Percentiles rank a stretch among this genome's conserved stretches.
Conservation (phyloP, 2,888 invertebrate genomes). For the Seira musarum region DNA sequence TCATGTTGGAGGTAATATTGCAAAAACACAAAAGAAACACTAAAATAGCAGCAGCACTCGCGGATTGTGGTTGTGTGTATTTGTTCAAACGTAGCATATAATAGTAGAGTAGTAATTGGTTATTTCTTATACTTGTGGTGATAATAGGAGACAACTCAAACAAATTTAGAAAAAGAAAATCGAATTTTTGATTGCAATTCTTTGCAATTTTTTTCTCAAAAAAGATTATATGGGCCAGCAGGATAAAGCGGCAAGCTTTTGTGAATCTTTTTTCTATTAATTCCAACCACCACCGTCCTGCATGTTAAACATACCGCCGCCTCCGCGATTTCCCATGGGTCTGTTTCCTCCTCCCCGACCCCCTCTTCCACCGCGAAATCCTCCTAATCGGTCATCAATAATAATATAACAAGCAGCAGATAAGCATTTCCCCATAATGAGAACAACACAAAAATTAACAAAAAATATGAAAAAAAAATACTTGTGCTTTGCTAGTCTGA, state of each 20-base stretch:
- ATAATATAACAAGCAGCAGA: constrained; percentile 55
- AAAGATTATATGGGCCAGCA: constrained; percentile 63
- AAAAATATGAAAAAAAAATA: constrained; percentile 36
- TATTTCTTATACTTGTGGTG: constrained; percentile 51
- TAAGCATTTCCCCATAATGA: constrained; percentile 59
- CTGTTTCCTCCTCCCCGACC: constrained; percentile 72
- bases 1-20: constrained; percentile 50
- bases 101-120: constrained; percentile 53
- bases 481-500: constrained; percentile 54
- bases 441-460: constrained; percentile 57
- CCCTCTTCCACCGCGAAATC: constrained; percentile 64
- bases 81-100: constrained; percentile 36
- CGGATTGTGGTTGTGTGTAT: constrained; percentile 48
- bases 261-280: constrained; percentile 53
- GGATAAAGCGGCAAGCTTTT: constrained; percentile 61
- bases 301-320: constrained; percentile 65
- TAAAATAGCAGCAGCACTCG: constrained; percentile 62
- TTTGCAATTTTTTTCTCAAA: constrained; percentile 45
- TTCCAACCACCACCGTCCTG: constrained; percentile 65
- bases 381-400: constrained; percentile 61
- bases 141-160: constrained; percentile 55
- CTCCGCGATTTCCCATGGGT: constrained; percentile 63
- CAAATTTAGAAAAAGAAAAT: constrained; percentile 50
- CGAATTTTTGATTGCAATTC: constrained; percentile 42
- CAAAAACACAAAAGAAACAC: constrained; percentile 51